Evolutionary conservation across 1,140 invertebrate species (phyloP), one percentile per base, ranked within the genome.

Genomic region (Drosophila ficusphila): DNA sequence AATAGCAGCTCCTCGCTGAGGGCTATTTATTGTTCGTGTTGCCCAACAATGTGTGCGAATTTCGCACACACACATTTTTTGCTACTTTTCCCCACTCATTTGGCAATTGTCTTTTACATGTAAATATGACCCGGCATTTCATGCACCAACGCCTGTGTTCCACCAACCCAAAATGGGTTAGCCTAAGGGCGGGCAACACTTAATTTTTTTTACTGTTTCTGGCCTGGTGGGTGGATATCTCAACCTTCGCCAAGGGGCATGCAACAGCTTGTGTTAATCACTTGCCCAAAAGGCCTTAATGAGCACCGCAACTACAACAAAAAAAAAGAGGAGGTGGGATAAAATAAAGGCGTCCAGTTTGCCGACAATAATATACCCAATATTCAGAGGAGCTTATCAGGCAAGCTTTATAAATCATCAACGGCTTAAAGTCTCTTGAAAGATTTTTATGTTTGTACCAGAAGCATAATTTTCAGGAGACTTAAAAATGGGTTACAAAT

Each of bases 201-300:
- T 76, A 38, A 44, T 54, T 62, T 76, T 76, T 58, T 76, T 52
- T 27, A 42, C 44, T 56, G 39, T 60, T 27, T 36, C 34, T 16
- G 19, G 29, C 39, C 31, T 60, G 38, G 46, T 44, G 33, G 25
- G 11, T 23, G 19, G 34, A 21, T 34, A 18, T 42, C 44, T 60
- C 53, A 25, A 27, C 34, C 57, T 34, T 12, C 51, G 69, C 79
- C 49, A 31, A 14, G 71, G 54, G 62, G 54, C 51, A 65, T 57
- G 79, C 70, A 79, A 70, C 79, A 83, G 79, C 79, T 83, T 83
- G 79, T 83, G 79, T 83, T 83, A 85, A 83, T 85, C 64, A 76
- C 79, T 75, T 38, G 60, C 60, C 79, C 75, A 73, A 85, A 86
- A 85, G 81, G 47, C 56, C 71, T 85, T 85, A 85, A 85, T 85